Evolutionary conservation across 2,888 invertebrate species (phyloP), one percentile per base, ranked within the genome.

Genomic region (Rotaria macrura): DNA sequence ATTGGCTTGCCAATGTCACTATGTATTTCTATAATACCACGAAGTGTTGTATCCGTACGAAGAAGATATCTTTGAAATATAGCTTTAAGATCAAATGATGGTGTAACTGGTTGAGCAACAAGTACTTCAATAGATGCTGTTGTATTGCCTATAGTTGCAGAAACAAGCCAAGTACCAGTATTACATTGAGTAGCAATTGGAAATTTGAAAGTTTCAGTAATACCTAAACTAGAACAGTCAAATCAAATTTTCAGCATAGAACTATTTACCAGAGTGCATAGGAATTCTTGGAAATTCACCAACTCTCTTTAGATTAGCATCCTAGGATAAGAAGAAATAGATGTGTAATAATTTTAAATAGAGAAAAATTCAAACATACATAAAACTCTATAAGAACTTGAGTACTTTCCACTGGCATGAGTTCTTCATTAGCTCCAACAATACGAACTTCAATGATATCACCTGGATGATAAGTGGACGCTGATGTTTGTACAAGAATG

Each of bases 1-100:
- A 74, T 74, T 40, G 40, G 74, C 25, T 25, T 9, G 25, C 40
- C 40, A 1, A 23, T 0, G 40, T 74, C 74, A 40, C 9, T 25
- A 74, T 38, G 4, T 3, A 74, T 38, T 74, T 74, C 74, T 40
- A 74, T 40, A 74, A 74, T 25, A 74, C 74, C 74, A 74, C 74
- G 74, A 74, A 74, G 40, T 1, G 38, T 23, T 74, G 17, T 74
- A 38, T 74, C 74, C 25, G 40, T 74, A 74, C 40, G 74, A 25
- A 74, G 40, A 40, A 74, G 25, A 40, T 40, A 74, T 40, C 20
- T 3, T 74, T 38, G 74, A 29, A 74, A 74, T 5, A 74, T 40
- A 40, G 23, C 40, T 40, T 74, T 74, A 40, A 74, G 23, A 74
- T 74, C 74, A 40, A 74, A 74, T 74, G 74, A 74, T 74, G 74